Evolutionary conservation across 2,888 invertebrate genomes (phyloP).

Genomic region (Penaeus monodon): DNA sequence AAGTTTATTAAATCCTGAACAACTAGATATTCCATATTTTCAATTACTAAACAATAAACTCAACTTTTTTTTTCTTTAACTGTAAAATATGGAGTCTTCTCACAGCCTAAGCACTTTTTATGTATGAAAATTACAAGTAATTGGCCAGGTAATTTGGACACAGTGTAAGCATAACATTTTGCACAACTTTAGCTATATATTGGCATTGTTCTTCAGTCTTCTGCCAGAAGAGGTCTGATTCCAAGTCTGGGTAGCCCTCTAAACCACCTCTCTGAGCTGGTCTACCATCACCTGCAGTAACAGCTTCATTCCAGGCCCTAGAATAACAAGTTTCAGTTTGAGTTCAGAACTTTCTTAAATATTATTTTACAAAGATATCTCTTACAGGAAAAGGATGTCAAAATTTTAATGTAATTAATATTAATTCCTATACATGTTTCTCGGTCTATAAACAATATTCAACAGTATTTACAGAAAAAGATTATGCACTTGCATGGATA

Average conservation of each 20-base stretch:
- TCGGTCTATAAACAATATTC: too few species aligned
- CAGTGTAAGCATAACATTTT: slow-evolving; percentile 28
- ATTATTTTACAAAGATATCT: too few species aligned
- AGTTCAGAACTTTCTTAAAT: neutral
- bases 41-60: too few species aligned
- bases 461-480: too few species aligned
- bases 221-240: slow-evolving; percentile 42
- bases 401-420: too few species aligned
- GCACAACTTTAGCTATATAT: neutral
- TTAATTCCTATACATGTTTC: too few species aligned
- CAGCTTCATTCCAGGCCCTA: slow-evolving; percentile 21
- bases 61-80: too few species aligned
- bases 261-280: slow-evolving; percentile 29
- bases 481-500: too few species aligned
- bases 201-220: slow-evolving; percentile 42
- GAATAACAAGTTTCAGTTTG: neutral
- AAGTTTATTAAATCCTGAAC: too few species aligned
- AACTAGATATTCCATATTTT: too few species aligned
- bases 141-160: slow-evolving; percentile 27
- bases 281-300: neutral
- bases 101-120: neutral
- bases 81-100: too few species aligned
- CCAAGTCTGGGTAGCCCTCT: slow-evolving; percentile 37
- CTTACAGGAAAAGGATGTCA: neutral
- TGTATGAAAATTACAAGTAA: slow-evolving; percentile 4